These are phyloP conservation scores for Phyllotreta striolata DNA, from an alignment of 2,888 invertebrate genomes.

Conservation along the genomic window DNA sequence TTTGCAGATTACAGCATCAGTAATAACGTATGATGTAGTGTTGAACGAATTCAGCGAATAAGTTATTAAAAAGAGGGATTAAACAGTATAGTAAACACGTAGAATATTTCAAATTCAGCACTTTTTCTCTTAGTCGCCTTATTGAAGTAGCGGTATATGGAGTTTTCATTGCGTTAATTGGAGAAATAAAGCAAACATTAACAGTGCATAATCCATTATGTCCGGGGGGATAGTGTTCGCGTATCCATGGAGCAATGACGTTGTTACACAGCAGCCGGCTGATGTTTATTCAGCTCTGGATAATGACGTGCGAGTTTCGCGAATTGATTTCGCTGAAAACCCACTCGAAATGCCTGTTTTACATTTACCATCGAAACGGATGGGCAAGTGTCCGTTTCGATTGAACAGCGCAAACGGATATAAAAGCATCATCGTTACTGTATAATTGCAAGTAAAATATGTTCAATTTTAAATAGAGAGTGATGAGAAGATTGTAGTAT, in stretches of 20 bases:
- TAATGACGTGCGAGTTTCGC: conserved; percentile 27
- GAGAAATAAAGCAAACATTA: too few relatives aligned
- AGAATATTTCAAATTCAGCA: too few relatives aligned
- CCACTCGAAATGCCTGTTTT: conserved; percentile 19
- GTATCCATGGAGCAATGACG: conserved; percentile 11
- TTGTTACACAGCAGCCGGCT: conserved; percentile 17
- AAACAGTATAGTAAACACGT: too few relatives aligned
- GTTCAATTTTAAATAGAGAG: not conserved
- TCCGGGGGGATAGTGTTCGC: conserved; percentile 8
- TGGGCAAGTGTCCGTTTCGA: not conserved
- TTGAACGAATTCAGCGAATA: too few relatives aligned
- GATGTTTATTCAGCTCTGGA: conserved; percentile 28
- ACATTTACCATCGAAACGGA: conserved; percentile 10
- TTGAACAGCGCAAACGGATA: conserved; percentile 1
- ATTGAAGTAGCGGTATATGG: too few relatives aligned
- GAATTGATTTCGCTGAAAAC: conserved; percentile 26
- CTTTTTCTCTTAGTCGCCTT: too few relatives aligned
- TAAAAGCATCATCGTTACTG: not conserved
- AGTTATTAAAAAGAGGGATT: too few relatives aligned
- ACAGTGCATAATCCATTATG: not conserved
- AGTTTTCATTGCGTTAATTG: too few relatives aligned
- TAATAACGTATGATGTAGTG: too few relatives aligned
- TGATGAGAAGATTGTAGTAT: too few relatives aligned
- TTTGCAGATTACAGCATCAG: too few relatives aligned
- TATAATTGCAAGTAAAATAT: not conserved